Evolutionary conservation across 2,797 vertebrate genomes (phyloP).

Genomic region (Ambastaia sidthimunki): DNA sequence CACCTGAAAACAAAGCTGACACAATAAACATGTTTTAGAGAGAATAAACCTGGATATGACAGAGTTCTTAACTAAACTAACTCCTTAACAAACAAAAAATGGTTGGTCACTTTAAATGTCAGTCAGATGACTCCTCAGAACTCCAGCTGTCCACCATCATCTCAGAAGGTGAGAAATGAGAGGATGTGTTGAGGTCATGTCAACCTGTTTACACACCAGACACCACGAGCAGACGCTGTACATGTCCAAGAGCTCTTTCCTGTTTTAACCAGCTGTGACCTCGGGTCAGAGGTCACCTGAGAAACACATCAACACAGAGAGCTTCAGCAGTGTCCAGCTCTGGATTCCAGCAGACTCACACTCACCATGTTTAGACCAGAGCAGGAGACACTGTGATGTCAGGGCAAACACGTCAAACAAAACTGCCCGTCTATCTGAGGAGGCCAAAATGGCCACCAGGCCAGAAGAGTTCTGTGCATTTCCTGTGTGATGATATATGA

Average conservation of each 20-base stretch:
- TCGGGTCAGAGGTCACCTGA: conserved; percentile 69
- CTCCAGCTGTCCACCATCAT: neutral
- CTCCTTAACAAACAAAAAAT: too few species aligned
- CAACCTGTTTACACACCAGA: conserved; percentile 31
- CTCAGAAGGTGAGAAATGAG: neutral
- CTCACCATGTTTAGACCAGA: conserved; percentile 49
- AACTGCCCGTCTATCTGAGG: conserved; percentile 4
- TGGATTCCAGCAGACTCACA: conserved; percentile 70
- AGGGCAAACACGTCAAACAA: conserved; percentile 66
- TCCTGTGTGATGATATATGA: too few species aligned
- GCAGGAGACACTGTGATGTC: conserved; percentile 55
- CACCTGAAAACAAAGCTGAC: neutral
- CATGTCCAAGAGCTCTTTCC: conserved; percentile 65
- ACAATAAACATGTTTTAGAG: too few species aligned
- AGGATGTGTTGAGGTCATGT: neutral
- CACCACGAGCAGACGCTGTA: conserved; percentile 25
- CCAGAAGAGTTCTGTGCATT: too few species aligned
- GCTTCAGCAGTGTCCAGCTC: conserved; percentile 64
- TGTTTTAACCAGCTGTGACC: conserved; percentile 68
- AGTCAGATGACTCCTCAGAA: neutral
- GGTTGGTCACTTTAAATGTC: neutral
- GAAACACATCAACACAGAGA: conserved; percentile 70
- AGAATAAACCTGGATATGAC: too few species aligned
- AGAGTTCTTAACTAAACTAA: too few species aligned
- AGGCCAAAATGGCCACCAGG: neutral